Base-by-base conservation (phyloP, 2,888 invertebrate genomes). In the Patella ulyssiponensis region DNA sequence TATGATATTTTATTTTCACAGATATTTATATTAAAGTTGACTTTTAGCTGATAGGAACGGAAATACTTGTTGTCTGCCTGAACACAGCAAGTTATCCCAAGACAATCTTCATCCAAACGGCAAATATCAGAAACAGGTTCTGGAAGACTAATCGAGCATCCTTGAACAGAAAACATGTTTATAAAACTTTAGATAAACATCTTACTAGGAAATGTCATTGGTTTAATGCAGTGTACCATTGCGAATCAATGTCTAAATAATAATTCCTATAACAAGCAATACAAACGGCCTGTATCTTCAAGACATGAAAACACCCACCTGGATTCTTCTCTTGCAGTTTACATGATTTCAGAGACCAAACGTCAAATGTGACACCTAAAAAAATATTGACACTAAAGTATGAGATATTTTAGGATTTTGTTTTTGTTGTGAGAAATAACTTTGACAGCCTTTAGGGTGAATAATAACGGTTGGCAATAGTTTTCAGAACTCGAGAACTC, bases 1-100 rank as follows among this genome's bases (percentile, higher is more conserved):
- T 81, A 85, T 14, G 75, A 71, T 15, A 85, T 69, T 23, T 27
- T 76, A 12, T 78, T 76, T 12, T 52, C 69, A 72, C 82, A 84
- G n/a, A 75, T 23, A 51, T 82, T 76, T 3, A 80, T 51, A n/a
- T 74, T 74, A 73, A 84, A 79, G 9, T 54, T 71, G 33, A 71
- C 76, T 11, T 73, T 33, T 51, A 80, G 11, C 15, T 54, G 52
- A 44, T 79, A 73, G 54, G 23, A 15, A 11, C 76, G 76, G n/a
- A 79, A 70, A n/a, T 76, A 52, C 15, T 75, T 74, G 23, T 78
- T 73, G 58, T 80, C 78, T 5, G 76, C 78, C 1, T 56, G 71
- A 33, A 74, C 51, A 56, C 80, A 80, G 69, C 80, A 80, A 15
- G 70, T 73, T 23, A 78, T 73, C n/a, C 54, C 70, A 51, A 51